These are phyloP conservation scores for Natrix natrix DNA, from an alignment of 2,797 vertebrate species.

Conservation along the genomic window DNA sequence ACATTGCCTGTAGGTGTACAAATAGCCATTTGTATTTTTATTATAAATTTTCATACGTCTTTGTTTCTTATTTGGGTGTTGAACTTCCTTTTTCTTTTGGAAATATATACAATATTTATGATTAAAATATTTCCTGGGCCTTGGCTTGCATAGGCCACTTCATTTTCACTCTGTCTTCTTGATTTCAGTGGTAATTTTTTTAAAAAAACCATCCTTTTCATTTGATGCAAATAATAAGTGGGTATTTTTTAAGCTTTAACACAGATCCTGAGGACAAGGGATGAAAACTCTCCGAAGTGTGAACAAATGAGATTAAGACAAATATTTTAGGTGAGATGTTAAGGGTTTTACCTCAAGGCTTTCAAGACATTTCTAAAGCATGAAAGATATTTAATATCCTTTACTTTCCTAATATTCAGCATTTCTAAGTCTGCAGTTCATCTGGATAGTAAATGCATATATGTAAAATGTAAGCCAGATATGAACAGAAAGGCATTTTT, in stretches of 20 bases:
- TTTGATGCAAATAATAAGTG: background rate
- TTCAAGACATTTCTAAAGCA: background rate
- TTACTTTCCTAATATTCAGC: background rate
- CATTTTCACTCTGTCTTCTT: background rate
- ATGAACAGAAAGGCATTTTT: slow-evolving; percentile 7
- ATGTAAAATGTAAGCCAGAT: background rate
- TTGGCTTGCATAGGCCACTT: background rate
- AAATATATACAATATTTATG: background rate
- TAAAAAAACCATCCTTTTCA: background rate
- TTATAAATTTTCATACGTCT: background rate
- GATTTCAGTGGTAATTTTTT: background rate
- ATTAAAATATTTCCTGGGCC: background rate
- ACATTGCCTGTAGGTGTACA: background rate
- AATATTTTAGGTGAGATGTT: background rate
- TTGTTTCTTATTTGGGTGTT: background rate
- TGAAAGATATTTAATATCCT: background rate
- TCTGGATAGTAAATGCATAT: background rate
- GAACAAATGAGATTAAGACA: background rate
- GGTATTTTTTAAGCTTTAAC: background rate
- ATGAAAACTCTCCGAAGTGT: background rate
- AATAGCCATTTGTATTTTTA: background rate
- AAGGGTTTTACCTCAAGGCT: background rate
- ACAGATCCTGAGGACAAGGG: background rate
- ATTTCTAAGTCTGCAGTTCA: background rate
- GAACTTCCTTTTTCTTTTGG: background rate